Percentiles rank a stretch among this genome's conserved stretches.
These are phyloP conservation scores for Dreissena polymorpha DNA, from an alignment of 1,140 invertebrate species.

Conservation along the genomic window DNA sequence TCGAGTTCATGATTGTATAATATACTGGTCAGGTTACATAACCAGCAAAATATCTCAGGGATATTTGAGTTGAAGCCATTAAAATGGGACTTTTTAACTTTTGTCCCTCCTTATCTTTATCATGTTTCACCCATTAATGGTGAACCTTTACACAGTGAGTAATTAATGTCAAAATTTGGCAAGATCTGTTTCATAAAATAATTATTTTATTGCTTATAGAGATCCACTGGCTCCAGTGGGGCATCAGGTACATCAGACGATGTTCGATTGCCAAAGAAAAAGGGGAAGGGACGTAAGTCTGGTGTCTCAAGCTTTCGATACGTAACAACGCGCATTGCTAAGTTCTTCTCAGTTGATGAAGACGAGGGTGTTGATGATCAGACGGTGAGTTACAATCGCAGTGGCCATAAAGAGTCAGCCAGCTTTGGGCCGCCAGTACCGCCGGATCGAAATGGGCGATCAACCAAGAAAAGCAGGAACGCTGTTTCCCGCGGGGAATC, in stretches of 20 bases:
- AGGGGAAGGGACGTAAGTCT: background rate
- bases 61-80: no score
- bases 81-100: no score
- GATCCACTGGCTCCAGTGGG: slow-evolving; percentile 12
- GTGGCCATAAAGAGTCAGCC: background rate
- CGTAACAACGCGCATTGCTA: slow-evolving; percentile 39
- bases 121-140: no score
- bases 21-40: no score
- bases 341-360: slow-evolving; percentile 28
- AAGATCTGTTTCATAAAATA: background rate
- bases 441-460: slow-evolving; percentile 34
- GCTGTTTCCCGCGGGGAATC: slow-evolving; percentile 30
- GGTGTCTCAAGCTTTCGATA: slow-evolving; percentile 37
- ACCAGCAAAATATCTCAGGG: no score
- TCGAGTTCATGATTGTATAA: no score
- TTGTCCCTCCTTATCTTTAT: no score
- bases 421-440: slow-evolving; percentile 18
- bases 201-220: slow-evolving; percentile 1
- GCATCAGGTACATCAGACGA: slow-evolving; percentile 26
- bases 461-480: slow-evolving; percentile 13
- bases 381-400: slow-evolving; percentile 35
- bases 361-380: slow-evolving; percentile 1
- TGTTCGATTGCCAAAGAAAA: slow-evolving; percentile 20
- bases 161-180: no score
- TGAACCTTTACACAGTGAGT: no score